Percentiles rank a stretch among this genome's conserved stretches.
These are phyloP conservation scores for Nebria brevicollis DNA, from an alignment of 2,888 invertebrate species.

Conservation along the genomic window DNA sequence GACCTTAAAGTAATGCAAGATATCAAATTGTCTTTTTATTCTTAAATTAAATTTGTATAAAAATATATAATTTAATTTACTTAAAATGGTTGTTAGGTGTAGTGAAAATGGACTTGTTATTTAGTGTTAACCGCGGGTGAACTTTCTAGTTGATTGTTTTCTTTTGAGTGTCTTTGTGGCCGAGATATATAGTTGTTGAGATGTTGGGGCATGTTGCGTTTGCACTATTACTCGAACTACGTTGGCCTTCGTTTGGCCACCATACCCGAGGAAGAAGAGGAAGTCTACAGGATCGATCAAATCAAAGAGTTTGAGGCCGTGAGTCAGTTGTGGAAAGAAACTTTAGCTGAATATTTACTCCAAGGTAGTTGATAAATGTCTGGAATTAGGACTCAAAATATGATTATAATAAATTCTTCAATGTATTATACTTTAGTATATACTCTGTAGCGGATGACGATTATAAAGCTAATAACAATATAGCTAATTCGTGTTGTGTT, in stretches of 20 bases:
- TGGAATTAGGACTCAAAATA: not conserved
- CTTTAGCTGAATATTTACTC: constrained; percentile 76
- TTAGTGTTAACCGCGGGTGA: not conserved
- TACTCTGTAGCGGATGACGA: no score
- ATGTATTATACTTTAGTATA: not conserved
- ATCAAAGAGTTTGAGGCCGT: constrained; percentile 89
- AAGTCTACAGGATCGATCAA: constrained; percentile 82
- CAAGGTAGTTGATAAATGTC: constrained; percentile 64
- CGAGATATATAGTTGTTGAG: constrained; percentile 46
- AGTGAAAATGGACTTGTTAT: not conserved
- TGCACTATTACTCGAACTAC: constrained; percentile 86
- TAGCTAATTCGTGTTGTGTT: no score
- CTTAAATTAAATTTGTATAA: not conserved
- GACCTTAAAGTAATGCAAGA: not conserved
- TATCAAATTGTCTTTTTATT: not conserved
- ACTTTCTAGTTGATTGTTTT: constrained; percentile 11
- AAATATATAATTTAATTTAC: not conserved
- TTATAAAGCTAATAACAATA: no score
- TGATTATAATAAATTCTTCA: not conserved
- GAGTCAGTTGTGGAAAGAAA: constrained; percentile 80
- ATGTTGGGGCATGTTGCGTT: constrained; percentile 77
- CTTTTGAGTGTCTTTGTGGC: constrained; percentile 11
- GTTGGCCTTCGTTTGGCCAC: constrained; percentile 71
- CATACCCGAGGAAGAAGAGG: constrained; percentile 66
- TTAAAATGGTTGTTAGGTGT: not conserved